Evolutionary conservation across 2,113 vertebrate species (phyloP), one percentile per base, ranked within the genome.

Genomic region (Cranoglanis bouderius): DNA sequence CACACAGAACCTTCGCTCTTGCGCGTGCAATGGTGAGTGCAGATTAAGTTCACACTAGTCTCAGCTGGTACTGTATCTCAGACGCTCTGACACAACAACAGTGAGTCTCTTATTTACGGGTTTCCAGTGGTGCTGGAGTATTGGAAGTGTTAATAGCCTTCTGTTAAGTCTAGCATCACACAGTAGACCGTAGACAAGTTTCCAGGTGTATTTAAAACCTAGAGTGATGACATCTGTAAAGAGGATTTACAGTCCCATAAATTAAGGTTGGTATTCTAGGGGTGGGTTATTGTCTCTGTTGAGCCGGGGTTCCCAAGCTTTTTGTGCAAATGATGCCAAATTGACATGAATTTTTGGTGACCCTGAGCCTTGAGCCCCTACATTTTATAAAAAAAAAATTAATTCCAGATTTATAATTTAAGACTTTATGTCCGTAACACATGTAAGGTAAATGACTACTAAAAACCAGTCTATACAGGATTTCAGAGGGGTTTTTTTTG

Each of bases 1-100:
- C n/a, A 90, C 94, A 89, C 94, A 93, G 93, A 95, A 90, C 49
- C 96, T 97, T 1, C 92, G 94, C 26, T 97, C 98, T 0, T 99
- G 98, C 5, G 98, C 98, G 0, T 99, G 98, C 87, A 98, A 97
- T 0, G 97, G 98, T 99, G 93, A 95, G 95, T 35, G 5, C 85
- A 82, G 53, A 18, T 59, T 3, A 21, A 32, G 1, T 75, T 26
- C 21, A 43, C 72, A 43, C 38, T 43, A 13, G 13, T 57, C 32
- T 82, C 53, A 2, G n/a, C 18, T 82, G 51, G 18, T 12, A 38
- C 80, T 57, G 2, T 53, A 32, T 81, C 29, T 19, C 13, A 26
- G 8, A 46, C 72, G 0, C 19, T 35, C 21, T 5, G 38, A 43
- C 21, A 9, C 72, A 75, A 13, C 12, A 6, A 21, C 67, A 18